Evolutionary conservation across 2,113 vertebrate species (phyloP), one percentile per base, ranked within the genome.

Genomic region (Oenanthe melanoleuca): DNA sequence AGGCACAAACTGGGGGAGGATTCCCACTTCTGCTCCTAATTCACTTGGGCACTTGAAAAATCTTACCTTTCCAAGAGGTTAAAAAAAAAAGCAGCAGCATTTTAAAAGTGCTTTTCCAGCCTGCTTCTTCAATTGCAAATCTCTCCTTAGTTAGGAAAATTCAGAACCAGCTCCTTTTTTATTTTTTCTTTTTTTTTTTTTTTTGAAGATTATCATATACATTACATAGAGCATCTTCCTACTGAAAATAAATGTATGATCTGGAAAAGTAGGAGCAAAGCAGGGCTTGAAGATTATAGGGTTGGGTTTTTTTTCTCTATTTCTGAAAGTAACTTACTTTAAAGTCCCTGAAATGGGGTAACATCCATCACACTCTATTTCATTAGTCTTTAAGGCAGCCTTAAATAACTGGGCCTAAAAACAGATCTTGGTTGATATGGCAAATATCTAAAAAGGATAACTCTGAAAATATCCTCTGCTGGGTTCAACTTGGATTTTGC

Each of bases 401-500:
- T 93, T 93, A 90, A 97, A 95, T 92, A 96, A 92, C 82, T 25
- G 21, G 57, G 24, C 56, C 92, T 93, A 86, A 93, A 97, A 96
- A 61, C 75, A 93, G 94, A 94, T 88, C 67, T 59, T 40, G 34
- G 83, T 72, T 95, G 92, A 96, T 95, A 96, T 8, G 89, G 92
- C 83, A 88, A 96, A 94, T 79, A 92, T 86, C 88, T 93, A 75
- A 92, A 95, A 95, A 71, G 86, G 72, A 87, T 86, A 94, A 94
- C 78, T 93, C 86, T 79, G 86, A 94, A 97, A 96, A 96, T 95
- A 95, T 67, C 77, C 72, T 85, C 80, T 59, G 78, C 93, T 52
- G 84, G 90, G 66, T 97, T 97, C 89, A 74, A 89, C 91, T 75
- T 92, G 93, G 90, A 95, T 96, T 96, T 95, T 83, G 29, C 88